Base-by-base conservation (phyloP, 2,888 invertebrate species). In the Scaptomyza tumidula region DNA sequence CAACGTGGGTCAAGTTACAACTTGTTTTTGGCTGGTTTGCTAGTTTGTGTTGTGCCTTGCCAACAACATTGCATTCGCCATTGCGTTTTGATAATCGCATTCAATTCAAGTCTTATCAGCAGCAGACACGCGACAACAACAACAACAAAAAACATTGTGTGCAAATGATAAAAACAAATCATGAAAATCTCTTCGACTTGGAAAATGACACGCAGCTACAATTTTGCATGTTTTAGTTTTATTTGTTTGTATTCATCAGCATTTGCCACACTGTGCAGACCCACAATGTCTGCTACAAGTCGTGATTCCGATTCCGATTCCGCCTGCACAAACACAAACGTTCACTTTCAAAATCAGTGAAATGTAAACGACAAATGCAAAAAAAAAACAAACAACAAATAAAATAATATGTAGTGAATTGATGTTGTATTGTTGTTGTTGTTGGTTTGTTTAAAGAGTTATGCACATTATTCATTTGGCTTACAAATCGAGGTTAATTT, bases 281-380 rank as follows among this genome's bases (percentile, higher is more conserved):
- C 57, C 41, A 62, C 57, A 58, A 39, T 75, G 71, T 64, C 66
- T 58, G 64, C 72, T 67, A 11, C n/a, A 14, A 81, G 69, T 86
- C 83, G 86, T 86, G 83, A 83, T 87, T 72, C 75, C 86, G 83
- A 83, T 87, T 72, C 75, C 86, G 31, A 74, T 80, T 74, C 80
- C 84, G 79, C 77, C 77, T 81, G 73, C 41, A 41, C 41, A 41
- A 14, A 13, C 68, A 65, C 71, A 80, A 63, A 80, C 84, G 80
- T 90, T 90, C 89, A 87, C 89, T 90, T 90, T 90, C 90, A 88
- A 90, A 90, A 89, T 89, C 89, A 88, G 84, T 87, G 90, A 88
- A 89, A 89, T 89, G 89, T 79, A 86, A 88, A 82, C 71, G 71
- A 72, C 70, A 77, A 71, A 59, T 45, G 59, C 49, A 57, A 50